Percentiles rank a stretch among this genome's conserved stretches.
phyloP scores from a whole-genome alignment of 2,797 vertebrate genomes.

The Lutjanus argentimaculatus region DNA sequence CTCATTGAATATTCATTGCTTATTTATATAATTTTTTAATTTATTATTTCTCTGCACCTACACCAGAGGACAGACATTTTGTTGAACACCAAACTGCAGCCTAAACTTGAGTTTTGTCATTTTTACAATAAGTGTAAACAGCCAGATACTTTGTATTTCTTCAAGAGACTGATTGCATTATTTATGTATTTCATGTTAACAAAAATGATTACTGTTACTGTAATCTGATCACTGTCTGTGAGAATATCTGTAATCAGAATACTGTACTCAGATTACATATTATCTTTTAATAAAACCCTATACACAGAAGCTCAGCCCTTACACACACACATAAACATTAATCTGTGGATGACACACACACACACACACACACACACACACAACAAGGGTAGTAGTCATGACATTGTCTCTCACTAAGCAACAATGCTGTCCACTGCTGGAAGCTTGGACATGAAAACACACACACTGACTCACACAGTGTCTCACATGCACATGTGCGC shows the following conservation, averaged over 20 bases:
- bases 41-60: too few relatives aligned
- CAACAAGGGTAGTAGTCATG: constrained; percentile 25
- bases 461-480: constrained; percentile 22
- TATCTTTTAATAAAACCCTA: not conserved
- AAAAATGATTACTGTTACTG: not conserved
- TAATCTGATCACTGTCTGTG: not conserved
- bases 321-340: not conserved
- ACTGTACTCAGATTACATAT: not conserved
- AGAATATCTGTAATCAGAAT: not conserved
- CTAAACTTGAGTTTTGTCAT: too few relatives aligned
- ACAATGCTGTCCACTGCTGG: constrained; percentile 39
- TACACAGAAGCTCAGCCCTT: not conserved
- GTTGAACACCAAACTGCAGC: too few relatives aligned
- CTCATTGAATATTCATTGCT: too few relatives aligned
- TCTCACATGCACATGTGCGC: constrained; percentile 14
- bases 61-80: too few relatives aligned
- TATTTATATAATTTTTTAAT: too few relatives aligned
- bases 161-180: not conserved
- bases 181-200: not conserved
- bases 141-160: not conserved
- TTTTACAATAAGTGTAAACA: not conserved
- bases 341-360: constrained; percentile 1
- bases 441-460: constrained; percentile 48
- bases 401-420: constrained; percentile 53
- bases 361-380: constrained; percentile 11